Evolutionary conservation across 2,888 invertebrate genomes (phyloP), one percentile per base, ranked within the genome.

Genomic region (Dicycla oo): DNA sequence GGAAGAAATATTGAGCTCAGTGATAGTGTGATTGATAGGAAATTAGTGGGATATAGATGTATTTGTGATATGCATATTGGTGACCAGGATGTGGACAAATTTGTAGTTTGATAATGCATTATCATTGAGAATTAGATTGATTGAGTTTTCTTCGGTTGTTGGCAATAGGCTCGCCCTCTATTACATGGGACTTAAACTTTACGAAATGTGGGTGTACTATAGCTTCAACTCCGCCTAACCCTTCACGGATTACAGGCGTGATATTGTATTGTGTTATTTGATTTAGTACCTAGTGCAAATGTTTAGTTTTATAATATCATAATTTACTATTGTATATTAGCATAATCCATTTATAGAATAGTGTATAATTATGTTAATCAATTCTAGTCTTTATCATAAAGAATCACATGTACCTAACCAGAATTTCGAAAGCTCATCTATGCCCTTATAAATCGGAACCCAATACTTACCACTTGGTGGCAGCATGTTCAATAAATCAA

Each of bases 1-100:
- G 30, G 53, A 6, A 18, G 10, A 43, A 40, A 72, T 62, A 70
- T 69, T 69, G 38, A 26, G 78, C 13, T 20, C 43, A 11, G 38
- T 62, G 51, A 58, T 58, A 54, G 47, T 60, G 15, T 40, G 72
- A 63, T 72, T 20, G 57, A 78, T 73, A n/a, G 40, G 0, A 26
- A 66, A 66, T 75, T 56, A 40, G 23, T 66, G 6, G 11, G 8
- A 23, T 62, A 38, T 51, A 18, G 23, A 56, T 69, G 26, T 72
- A 11, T 73, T 26, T 43, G 23, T 49, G 60, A 73, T 49, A n/a
- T 72, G 57, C 15, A 40, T 4, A 49, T 68, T n/a, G 10, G 20
- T 47, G 10, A 47, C 47, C 20, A 20, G 20, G 10, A 47, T 47
- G n/a, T 47, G 47, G n/a, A n/a, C 10, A n/a, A 47, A 47, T 47